Conservation (phyloP, 2,797 vertebrate genomes). For the Hippopotamyrus pictus region DNA sequence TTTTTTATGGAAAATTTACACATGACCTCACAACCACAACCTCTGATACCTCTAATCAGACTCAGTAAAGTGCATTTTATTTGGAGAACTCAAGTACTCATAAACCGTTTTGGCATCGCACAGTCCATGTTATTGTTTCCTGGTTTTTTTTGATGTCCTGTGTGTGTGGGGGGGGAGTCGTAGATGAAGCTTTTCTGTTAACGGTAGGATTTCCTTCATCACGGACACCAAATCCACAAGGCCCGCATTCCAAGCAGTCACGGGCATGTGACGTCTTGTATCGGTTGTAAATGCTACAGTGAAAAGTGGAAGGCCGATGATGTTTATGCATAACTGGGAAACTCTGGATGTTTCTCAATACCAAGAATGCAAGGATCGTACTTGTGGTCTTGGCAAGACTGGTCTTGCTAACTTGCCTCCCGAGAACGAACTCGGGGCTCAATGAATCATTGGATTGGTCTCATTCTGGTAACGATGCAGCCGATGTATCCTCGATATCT, state of each 20-base stretch:
- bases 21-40: neutral
- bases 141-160: neutral
- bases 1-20: neutral
- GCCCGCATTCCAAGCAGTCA: neutral
- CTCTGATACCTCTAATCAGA: neutral
- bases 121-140: neutral
- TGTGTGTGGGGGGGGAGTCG: neutral
- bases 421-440: neutral
- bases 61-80: neutral
- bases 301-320: neutral
- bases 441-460: neutral
- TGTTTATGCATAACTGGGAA: neutral
- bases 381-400: neutral
- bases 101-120: neutral
- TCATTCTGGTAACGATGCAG: neutral
- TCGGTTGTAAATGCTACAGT: neutral
- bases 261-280: neutral
- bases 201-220: neutral
- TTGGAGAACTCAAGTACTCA: neutral
- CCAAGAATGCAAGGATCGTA: neutral
- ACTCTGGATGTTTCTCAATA: neutral
- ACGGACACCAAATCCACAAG: neutral
- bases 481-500: neutral
- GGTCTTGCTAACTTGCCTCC: neutral
- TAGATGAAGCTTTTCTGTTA: neutral